Base-by-base conservation (phyloP, 1,140 invertebrate species). In the Muscidifurax raptorellus region DNA sequence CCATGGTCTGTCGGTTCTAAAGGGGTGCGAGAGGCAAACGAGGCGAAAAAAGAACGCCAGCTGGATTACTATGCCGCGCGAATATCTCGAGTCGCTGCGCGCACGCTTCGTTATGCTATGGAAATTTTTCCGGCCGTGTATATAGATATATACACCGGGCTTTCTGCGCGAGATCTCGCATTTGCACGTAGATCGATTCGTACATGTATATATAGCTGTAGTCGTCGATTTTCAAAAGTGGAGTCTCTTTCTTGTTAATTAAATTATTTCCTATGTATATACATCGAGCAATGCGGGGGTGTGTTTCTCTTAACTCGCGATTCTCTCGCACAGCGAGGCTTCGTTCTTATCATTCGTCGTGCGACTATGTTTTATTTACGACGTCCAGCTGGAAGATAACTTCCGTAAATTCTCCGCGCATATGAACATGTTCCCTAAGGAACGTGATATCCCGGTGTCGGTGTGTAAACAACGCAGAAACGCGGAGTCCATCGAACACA, bases 91-190 rank as follows among this genome's bases (percentile, higher is more conserved):
- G 13, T 18, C 66, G 13, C 52, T 12, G 28, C 28, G 64, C 5
- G 59, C 9, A 79, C n/a, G 76, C 44, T 84, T 84, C 82, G 82
- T 84, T 84, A 84, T 67, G 76, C 76, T 84, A 84, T 84, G 82
- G 82, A 84, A 84, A 84, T 84, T 84, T 79, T 84, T 72, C 30
- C 44, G n/a, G 28, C 25, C 67, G 52, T n/a, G n/a, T n/a, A n/a
- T n/a, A n/a, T n/a, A n/a, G n/a, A n/a, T n/a, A n/a, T n/a, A n/a
- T n/a, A n/a, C 52, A 44, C 71, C 10, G 59, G 52, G 4, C 25
- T 28, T 59, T 77, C 59, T 80, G 64, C 28, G 30, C n/a, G 1
- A 25, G 6, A 66, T 13, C 47, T n/a, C 64, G 30, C 36, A 84
- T 79, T 79, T 84, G 22, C 76, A 84, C 75, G 44, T 72, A 84